Base-by-base conservation (phyloP, 1,140 invertebrate species). In the Plectrocnemia conspersa region DNA sequence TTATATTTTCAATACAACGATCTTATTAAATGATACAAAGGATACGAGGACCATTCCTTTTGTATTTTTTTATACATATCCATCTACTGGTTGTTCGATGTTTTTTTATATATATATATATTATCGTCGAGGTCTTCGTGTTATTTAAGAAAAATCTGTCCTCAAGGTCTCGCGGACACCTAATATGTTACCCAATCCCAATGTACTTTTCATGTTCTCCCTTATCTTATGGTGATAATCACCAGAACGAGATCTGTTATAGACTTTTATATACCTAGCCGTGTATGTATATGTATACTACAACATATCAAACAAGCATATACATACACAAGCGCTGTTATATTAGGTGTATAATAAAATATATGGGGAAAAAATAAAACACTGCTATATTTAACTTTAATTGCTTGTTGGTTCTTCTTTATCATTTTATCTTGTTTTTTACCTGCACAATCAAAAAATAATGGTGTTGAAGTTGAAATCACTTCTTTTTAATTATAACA, bases 81-180 rank as follows among this genome's bases (percentile, higher is more conserved):
- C n/a, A n/a, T 5, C 24, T 42, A 6, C 2, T 42, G 21, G 11
- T 45, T 35, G 36, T 21, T 45, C 21, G 52, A 22, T 32, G 25
- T 18, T 54, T 54, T 52, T 54, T 38, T 46, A 29, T 24, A 38
- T 25, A 24, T 6, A 11, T n/a, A n/a, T n/a, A n/a, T n/a, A n/a
- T n/a, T n/a, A n/a, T n/a, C n/a, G n/a, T n/a, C n/a, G n/a, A 32
- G 29, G 35, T 21, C 45, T n/a, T 23, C 47, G 38, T 40, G 52
- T 52, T 56, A 56, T 56, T 59, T 59, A 32, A 59, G 53, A 59
- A 52, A 57, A 56, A 56, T 56, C 42, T 60, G 58, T 60, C 58
- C 24, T 55, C 58, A 36, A 50, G 27, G 36, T 54, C 36, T 29
- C 13, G 10, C 41, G 38, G 54, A 60, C 58, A 59, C 58, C 58